Evolutionary conservation across 2,797 vertebrate genomes (phyloP), one percentile per base, ranked within the genome.

Genomic region (Telmatherina bonti): DNA sequence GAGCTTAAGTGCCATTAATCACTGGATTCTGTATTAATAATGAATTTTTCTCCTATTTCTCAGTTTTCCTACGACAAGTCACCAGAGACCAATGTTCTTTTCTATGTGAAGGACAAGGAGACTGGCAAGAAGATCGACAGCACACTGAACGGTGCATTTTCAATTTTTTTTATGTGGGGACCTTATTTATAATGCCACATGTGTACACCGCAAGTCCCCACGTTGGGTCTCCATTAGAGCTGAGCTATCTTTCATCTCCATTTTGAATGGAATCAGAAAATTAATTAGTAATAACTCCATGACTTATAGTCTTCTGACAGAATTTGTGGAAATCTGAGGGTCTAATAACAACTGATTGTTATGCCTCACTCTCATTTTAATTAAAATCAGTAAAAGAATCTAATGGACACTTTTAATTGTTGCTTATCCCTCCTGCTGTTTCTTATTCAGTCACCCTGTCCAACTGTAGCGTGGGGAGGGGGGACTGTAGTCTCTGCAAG

Each of bases 401-500:
- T 58, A 15, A 36, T 36, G 4, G 22, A 59, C 26, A 36, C 29
- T 68, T 16, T 15, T 43, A 7, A 38, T 30, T 52, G 31, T 61
- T 51, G 30, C 4, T 31, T 24, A 5, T 27, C 12, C 11, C 30
- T 41, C n/a, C 5, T 13, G 2, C 35, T 49, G 0, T 27, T 5
- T 72, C 18, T 31, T 7, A 5, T 43, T 4, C 81, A 99, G 98
- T 99, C 81, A 98, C 96, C 11, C 92, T 99, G 41, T 98, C 99
- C 89, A 98, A 97, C 93, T 99, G 98, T 90, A 97, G 96, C 10
- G 87, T 96, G 4, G 97, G 96, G 75, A 94, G 97, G 36, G 94
- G 94, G 0, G 98, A 99, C 93, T 99, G 97, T 81, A 99, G 97
- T 74, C 91, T 99, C 49, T 99, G 98, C 78, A 96, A 96, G 30